Percentiles rank a stretch among this genome's conserved stretches.
Conservation (phyloP, 2,888 invertebrate genomes). For the Epirrita christyi region DNA sequence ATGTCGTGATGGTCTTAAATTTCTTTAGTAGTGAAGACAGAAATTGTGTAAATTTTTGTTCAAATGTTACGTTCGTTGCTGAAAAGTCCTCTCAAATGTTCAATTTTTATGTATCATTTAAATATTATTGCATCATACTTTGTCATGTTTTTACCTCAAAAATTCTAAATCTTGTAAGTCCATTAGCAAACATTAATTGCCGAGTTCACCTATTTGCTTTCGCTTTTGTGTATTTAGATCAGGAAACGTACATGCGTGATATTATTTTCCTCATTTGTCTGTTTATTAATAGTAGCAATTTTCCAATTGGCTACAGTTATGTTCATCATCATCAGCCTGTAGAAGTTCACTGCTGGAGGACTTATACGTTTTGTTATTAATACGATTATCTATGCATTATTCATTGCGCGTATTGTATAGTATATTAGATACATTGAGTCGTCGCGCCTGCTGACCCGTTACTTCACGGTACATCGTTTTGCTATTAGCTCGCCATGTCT, state of each 20-base stretch:
- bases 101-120: background rate
- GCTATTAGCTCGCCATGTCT: slow-evolving; percentile 47
- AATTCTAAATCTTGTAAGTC: background rate
- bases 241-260: background rate
- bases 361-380: slow-evolving; percentile 18
- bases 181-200: background rate
- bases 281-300: slow-evolving; percentile 23
- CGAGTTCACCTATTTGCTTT: slow-evolving; percentile 1
- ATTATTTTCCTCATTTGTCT: slow-evolving; percentile 4
- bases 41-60: background rate
- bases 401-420: slow-evolving; percentile 35
- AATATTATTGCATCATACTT: background rate
- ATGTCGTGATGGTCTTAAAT: slow-evolving; percentile 1
- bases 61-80: background rate
- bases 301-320: slow-evolving; percentile 20
- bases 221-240: background rate
- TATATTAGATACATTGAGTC: slow-evolving; percentile 15
- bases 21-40: background rate
- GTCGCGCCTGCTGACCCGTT: slow-evolving; percentile 36
- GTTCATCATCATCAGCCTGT: too few species aligned
- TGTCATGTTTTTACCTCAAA: background rate
- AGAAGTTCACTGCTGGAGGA: too few species aligned
- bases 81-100: background rate
- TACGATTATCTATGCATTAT: slow-evolving; percentile 37
- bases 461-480: slow-evolving; percentile 42